Conservation (phyloP, 2,113 vertebrate genomes). For the Scopus umbretta region DNA sequence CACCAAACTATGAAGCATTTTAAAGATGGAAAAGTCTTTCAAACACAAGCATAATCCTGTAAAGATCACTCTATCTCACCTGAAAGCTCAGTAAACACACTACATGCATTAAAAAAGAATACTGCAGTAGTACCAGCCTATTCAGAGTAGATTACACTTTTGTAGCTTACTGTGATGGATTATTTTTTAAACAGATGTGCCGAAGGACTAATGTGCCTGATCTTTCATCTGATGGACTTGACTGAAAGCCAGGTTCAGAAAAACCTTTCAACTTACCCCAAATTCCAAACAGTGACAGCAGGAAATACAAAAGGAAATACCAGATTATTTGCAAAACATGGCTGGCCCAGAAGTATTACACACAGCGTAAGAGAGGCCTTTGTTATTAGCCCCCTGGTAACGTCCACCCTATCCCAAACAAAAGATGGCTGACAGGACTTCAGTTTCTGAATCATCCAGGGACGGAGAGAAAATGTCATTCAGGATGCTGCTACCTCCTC, state of each 20-base stretch:
- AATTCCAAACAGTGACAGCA: slow-evolving; percentile 49
- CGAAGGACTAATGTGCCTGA: neutral
- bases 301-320: slow-evolving; percentile 45
- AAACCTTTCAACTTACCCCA: slow-evolving; percentile 44
- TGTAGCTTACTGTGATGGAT: neutral
- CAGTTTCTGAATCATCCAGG: neutral
- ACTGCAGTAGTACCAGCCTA: neutral
- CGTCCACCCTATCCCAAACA: neutral
- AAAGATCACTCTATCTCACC: neutral
- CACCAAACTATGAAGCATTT: neutral
- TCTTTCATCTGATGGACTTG: neutral
- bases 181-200: neutral
- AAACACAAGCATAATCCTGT: neutral
- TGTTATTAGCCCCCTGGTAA: neutral
- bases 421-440: neutral
- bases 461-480: neutral
- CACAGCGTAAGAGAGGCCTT: neutral
- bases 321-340: slow-evolving; percentile 53
- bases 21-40: neutral
- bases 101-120: neutral
- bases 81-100: neutral
- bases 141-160: neutral
- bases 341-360: neutral
- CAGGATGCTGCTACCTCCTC: neutral
- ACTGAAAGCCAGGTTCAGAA: slow-evolving; percentile 5